phyloP scores from a whole-genome alignment of 2,113 vertebrate genomes.

The Gnathonemus echidnorhynchus region DNA sequence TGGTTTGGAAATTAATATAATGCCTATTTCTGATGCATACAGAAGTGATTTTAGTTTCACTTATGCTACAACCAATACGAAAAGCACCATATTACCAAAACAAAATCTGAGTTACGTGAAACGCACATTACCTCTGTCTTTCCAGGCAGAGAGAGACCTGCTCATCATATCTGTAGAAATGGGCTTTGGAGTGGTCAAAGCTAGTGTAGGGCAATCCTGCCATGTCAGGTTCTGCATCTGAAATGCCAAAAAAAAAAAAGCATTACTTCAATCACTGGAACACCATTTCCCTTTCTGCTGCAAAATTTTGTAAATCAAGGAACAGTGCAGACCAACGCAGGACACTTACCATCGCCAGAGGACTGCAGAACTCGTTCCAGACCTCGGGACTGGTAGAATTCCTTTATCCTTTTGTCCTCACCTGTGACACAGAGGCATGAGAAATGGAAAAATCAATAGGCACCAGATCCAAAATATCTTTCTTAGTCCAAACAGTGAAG shows the following conservation, averaged over 20 bases:
- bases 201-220: conserved; percentile 82
- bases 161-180: conserved; percentile 95
- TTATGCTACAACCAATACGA: neutral
- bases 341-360: conserved; percentile 69
- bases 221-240: conserved; percentile 76
- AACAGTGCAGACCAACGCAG: neutral
- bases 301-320: neutral
- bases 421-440: conserved; percentile 51
- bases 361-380: conserved; percentile 86
- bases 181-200: conserved; percentile 89
- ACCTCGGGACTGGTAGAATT: conserved; percentile 92
- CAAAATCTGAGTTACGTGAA: neutral
- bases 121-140: conserved; percentile 70
- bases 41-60: neutral
- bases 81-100: neutral
- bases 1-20: neutral
- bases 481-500: neutral
- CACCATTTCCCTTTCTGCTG: neutral
- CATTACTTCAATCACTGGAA: neutral
- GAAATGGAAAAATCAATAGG: neutral
- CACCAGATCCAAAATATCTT: neutral
- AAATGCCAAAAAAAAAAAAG: conserved; percentile 5
- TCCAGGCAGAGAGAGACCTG: conserved; percentile 91
- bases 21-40: neutral
- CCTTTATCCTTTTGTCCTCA: conserved; percentile 90